These are phyloP conservation scores for Henicopernis longicauda DNA, from an alignment of 2,113 vertebrate genomes.

Conservation along the genomic window DNA sequence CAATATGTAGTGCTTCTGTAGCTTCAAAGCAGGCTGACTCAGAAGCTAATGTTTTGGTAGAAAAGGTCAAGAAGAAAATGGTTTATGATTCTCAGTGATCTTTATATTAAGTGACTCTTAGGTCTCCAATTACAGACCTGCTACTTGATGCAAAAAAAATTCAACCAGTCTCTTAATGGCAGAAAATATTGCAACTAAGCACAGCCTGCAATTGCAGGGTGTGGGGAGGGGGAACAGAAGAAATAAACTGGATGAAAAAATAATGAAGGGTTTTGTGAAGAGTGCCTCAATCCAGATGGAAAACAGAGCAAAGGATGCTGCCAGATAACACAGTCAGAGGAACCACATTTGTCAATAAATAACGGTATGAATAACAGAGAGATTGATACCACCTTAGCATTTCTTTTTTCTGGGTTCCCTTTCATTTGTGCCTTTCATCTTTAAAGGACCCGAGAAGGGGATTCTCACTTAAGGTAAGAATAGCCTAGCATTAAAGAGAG, in stretches of 20 bases:
- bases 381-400: background rate
- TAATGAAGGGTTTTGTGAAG: background rate
- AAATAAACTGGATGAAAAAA: background rate
- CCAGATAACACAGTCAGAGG: background rate
- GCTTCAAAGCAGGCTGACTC: constrained; percentile 46
- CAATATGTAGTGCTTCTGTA: constrained; percentile 5
- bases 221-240: background rate
- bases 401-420: background rate
- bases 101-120: constrained; percentile 32
- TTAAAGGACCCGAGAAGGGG: background rate
- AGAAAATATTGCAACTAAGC: background rate
- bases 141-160: background rate
- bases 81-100: constrained; percentile 17
- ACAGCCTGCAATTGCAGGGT: background rate
- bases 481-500: background rate
- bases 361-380: background rate
- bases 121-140: background rate
- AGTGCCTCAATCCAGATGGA: background rate
- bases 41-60: constrained; percentile 46
- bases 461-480: background rate
- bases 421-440: background rate
- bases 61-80: constrained; percentile 48
- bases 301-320: background rate
- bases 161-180: background rate
- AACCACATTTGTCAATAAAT: background rate